phyloP scores from a whole-genome alignment of 2,888 invertebrate genomes.

The Holacanthella duospinosa region DNA sequence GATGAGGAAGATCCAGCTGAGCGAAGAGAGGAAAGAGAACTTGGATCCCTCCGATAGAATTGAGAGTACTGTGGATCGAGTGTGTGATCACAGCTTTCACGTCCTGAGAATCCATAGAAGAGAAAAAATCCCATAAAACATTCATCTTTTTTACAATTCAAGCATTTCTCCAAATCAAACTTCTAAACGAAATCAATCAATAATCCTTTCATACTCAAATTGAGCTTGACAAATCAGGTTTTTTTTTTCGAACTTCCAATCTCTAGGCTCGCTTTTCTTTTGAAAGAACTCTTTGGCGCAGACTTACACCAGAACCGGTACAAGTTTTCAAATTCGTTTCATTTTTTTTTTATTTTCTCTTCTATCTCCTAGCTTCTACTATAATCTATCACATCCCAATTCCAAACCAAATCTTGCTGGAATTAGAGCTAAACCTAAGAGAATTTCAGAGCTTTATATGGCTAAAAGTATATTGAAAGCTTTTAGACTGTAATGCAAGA shows the following conservation, averaged over 20 bases:
- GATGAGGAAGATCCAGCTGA: constrained; percentile 88
- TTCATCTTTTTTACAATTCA: not conserved
- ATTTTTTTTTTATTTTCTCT: too few species aligned
- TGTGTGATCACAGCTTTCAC: constrained; percentile 98
- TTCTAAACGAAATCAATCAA: constrained; percentile 14
- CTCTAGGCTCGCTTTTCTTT: too few species aligned
- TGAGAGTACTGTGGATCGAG: constrained; percentile 96
- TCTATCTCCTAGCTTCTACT: too few species aligned
- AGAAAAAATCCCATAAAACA: not conserved
- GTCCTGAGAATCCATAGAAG: constrained; percentile 52
- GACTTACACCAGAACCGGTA: not conserved
- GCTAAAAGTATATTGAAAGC: too few species aligned
- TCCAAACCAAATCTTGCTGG: too few species aligned
- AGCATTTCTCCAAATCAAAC: constrained; percentile 7
- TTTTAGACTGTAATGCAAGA: not conserved
- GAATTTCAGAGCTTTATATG: too few species aligned
- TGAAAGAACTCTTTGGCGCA: not conserved
- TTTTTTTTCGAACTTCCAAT: too few species aligned
- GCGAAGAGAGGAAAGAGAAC: constrained; percentile 95
- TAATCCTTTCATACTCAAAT: constrained; percentile 14
- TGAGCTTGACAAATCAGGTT: constrained; percentile 8
- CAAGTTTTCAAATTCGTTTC: too few species aligned
- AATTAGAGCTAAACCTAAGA: too few species aligned
- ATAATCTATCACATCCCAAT: too few species aligned
- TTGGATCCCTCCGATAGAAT: constrained; percentile 97